These are phyloP conservation scores for Oreonectes daqikongensis DNA, from an alignment of 2,797 vertebrate genomes.

Conservation along the genomic window DNA sequence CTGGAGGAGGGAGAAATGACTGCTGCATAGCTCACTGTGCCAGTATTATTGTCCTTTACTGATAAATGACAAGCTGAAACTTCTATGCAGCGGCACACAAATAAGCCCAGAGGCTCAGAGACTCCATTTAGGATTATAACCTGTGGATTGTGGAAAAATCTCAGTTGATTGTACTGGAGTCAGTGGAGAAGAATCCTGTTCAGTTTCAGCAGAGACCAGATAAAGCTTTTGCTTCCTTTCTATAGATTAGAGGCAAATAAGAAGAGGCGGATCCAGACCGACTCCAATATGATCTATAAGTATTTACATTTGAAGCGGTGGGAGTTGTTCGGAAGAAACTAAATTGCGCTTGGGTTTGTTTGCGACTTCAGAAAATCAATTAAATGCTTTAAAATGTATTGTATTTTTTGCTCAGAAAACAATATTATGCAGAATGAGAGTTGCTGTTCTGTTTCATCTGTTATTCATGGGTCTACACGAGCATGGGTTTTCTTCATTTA, in stretches of 20 bases:
- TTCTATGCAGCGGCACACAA: conserved; percentile 33
- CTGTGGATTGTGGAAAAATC: conserved; percentile 5
- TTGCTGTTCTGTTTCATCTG: not conserved
- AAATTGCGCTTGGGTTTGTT: not conserved
- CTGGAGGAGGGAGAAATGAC: conserved; percentile 44
- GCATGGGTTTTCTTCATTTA: too few relatives aligned
- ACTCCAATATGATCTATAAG: conserved; percentile 10
- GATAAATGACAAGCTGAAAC: conserved; percentile 49
- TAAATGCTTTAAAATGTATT: not conserved
- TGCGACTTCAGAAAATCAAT: not conserved
- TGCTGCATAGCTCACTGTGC: conserved; percentile 15
- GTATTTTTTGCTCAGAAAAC: not conserved
- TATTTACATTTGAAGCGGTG: not conserved
- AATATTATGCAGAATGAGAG: not conserved
- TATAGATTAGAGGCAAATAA: conserved; percentile 55
- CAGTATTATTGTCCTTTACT: conserved; percentile 51
- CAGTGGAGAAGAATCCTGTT: conserved; percentile 68
- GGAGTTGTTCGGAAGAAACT: not conserved
- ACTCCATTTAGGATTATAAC: conserved; percentile 44
- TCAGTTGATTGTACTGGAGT: conserved; percentile 20
- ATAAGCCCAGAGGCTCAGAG: conserved; percentile 32
- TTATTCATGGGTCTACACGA: not conserved
- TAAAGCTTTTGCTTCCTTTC: conserved; percentile 44
- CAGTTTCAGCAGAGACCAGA: conserved; percentile 56
- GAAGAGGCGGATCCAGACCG: conserved; percentile 43